phyloP scores from a whole-genome alignment of 2,797 vertebrate species.

The Xiphophorus birchmanni region DNA sequence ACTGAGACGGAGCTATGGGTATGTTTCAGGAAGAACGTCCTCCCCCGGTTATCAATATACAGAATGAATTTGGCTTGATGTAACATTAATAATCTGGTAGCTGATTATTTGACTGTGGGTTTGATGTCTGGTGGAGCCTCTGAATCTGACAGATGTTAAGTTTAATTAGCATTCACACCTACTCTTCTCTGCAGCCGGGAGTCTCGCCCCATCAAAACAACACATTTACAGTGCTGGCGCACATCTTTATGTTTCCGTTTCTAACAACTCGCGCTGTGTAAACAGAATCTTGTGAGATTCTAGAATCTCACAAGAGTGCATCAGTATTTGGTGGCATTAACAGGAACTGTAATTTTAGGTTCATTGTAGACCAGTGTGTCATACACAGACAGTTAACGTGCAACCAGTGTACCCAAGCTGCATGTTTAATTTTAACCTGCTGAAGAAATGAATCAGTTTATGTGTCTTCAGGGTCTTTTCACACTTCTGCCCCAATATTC shows the following conservation, averaged over 20 bases:
- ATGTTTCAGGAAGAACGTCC: conserved; percentile 15
- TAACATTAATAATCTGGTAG: conserved; percentile 53
- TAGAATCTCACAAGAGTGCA: conserved; percentile 7
- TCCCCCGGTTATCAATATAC: conserved; percentile 26
- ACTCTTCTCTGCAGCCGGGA: conserved; percentile 46
- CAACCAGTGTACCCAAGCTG: not conserved
- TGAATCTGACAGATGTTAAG: conserved; percentile 69
- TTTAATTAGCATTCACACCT: conserved; percentile 80
- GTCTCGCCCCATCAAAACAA: conserved; percentile 42
- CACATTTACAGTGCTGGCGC: conserved; percentile 42
- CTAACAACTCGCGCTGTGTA: conserved; percentile 21
- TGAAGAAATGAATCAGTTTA: conserved; percentile 31
- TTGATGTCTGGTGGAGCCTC: conserved; percentile 45
- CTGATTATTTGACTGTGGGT: conserved; percentile 55
- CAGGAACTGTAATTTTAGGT: not conserved
- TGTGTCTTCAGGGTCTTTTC: conserved; percentile 21
- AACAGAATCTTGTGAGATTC: not conserved
- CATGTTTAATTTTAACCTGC: conserved; percentile 29
- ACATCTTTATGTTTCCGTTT: conserved; percentile 15
- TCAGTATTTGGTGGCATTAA: conserved; percentile 12
- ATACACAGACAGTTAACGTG: not conserved
- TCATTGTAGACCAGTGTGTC: not conserved
- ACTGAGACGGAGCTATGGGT: conserved; percentile 13
- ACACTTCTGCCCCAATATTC: conserved; percentile 28
- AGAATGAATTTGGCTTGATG: conserved; percentile 35